phyloP scores from a whole-genome alignment of 1,140 invertebrate genomes.

The Magallana angulata region DNA sequence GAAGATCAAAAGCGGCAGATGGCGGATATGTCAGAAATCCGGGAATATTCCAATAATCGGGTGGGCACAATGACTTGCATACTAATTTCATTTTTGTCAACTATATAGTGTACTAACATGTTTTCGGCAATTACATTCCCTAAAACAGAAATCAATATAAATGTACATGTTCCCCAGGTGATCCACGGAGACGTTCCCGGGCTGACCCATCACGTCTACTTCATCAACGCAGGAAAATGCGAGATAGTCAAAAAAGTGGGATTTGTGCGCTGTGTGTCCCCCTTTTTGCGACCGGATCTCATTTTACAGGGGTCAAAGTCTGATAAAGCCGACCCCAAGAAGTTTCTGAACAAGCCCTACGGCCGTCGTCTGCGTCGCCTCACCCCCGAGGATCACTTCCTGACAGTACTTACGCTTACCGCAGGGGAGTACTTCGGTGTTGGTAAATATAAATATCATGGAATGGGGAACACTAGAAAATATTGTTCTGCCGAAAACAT shows the following conservation, averaged over 20 bases:
- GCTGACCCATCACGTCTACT: constrained; percentile 51
- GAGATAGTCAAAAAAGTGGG: constrained; percentile 47
- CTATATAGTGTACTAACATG: no score
- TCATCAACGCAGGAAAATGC: constrained; percentile 55
- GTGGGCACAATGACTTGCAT: neutral
- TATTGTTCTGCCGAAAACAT: no score
- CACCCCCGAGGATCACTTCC: constrained; percentile 37
- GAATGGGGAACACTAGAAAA: no score
- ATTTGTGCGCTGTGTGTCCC: constrained; percentile 48
- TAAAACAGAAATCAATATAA: no score
- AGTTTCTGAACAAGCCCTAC: constrained; percentile 53
- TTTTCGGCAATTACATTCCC: no score
- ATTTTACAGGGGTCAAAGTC: constrained; percentile 32
- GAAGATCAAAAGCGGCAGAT: constrained; percentile 43
- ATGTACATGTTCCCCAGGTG: constrained; percentile 43
- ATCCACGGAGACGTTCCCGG: constrained; percentile 50
- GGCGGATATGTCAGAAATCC: constrained; percentile 50
- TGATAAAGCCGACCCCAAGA: neutral
- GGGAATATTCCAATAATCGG: constrained; percentile 44
- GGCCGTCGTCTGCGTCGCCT: constrained; percentile 25
- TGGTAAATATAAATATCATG: constrained; percentile 42
- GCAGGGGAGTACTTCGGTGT: constrained; percentile 58
- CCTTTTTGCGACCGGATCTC: constrained; percentile 40
- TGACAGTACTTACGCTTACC: constrained; percentile 46
- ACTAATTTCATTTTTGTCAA: no score